Percentiles rank a stretch among this genome's conserved stretches.
Evolutionary conservation across 2,113 vertebrate species (phyloP).

Genomic region (Brienomyrus longianalis): DNA sequence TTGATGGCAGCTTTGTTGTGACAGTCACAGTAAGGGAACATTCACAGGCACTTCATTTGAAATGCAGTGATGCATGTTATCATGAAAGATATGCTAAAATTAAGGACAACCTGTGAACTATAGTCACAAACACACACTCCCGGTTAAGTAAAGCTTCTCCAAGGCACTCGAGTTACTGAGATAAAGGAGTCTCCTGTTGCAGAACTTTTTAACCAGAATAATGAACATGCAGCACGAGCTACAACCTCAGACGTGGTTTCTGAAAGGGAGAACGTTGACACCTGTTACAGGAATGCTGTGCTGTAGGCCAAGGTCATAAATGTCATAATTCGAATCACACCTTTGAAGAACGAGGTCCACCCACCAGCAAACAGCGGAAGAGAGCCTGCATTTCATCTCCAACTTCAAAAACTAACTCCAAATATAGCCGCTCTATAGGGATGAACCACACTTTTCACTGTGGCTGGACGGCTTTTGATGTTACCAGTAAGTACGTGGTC

Average conservation of each 20-base stretch:
- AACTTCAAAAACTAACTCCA: constrained; percentile 46
- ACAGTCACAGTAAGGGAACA: neutral
- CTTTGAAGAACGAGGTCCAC: constrained; percentile 59
- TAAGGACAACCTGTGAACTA: neutral
- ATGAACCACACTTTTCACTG: constrained; percentile 12
- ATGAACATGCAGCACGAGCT: neutral
- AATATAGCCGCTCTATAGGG: constrained; percentile 40
- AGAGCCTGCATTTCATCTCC: constrained; percentile 42
- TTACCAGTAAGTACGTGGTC: constrained; percentile 33
- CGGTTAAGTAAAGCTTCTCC: neutral
- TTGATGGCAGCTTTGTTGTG: neutral
- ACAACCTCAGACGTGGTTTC: neutral
- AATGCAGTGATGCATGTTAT: neutral
- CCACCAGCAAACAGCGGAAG: constrained; percentile 36
- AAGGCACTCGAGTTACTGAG: neutral
- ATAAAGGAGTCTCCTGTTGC: neutral
- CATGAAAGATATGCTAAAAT: neutral
- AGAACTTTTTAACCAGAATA: neutral
- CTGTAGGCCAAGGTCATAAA: constrained; percentile 31
- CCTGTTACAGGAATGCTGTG: constrained; percentile 9
- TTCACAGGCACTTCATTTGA: neutral
- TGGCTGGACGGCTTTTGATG: constrained; percentile 30
- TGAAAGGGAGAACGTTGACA: neutral
- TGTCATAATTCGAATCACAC: constrained; percentile 41
- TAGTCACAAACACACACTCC: neutral